Evolutionary conservation across 2,113 vertebrate species (phyloP), one percentile per base, ranked within the genome.

Genomic region (Onychostoma macrolepis): DNA sequence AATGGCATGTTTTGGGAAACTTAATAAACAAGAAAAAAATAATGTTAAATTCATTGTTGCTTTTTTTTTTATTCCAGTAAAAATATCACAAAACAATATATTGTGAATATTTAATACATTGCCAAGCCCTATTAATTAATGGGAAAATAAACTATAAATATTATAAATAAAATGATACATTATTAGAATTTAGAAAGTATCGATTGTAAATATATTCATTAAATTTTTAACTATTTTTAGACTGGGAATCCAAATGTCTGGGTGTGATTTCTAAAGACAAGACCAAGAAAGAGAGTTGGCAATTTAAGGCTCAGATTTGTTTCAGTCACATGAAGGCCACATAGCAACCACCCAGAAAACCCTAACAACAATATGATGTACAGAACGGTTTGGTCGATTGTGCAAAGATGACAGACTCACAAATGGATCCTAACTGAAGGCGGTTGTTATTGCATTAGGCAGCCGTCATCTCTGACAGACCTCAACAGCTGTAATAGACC

Each of bases 361-460:
- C 69, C 8, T 72, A 50, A 50, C 56, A 58, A 58, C 21, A 58
- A 24, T 58, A 15, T 17, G 41, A 45, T 26, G 41, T n/a, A 41
- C 71, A 74, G 41, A 41, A n/a, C 10, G 0, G 36, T n/a, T 12
- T 6, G 21, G 10, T n/a, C 21, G 1, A 74, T n/a, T 38, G 65
- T 69, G 36, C 17, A 24, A 4, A 38, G 4, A 72, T 5, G 65
- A 8, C 65, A 24, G 33, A 72, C 19, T 41, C 9, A 72, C 1
- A 72, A 72, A 72, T 41, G 33, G 69, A 72, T 38, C 19, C 5
- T 75, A 75, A 75, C 21, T 26, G 41, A 41, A 75, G 41, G 24
- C 74, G 43, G 41, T 76, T 48, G 74, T 76, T 76, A 76, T 17
- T n/a, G n/a, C 74, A 45, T 76, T 48, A 75, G 41, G n/a, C 12